A percentile compares a stretch with the other conserved stretches of the same genome.
phyloP scores from a whole-genome alignment of 2,888 invertebrate species.

The Mimachlamys varia region DNA sequence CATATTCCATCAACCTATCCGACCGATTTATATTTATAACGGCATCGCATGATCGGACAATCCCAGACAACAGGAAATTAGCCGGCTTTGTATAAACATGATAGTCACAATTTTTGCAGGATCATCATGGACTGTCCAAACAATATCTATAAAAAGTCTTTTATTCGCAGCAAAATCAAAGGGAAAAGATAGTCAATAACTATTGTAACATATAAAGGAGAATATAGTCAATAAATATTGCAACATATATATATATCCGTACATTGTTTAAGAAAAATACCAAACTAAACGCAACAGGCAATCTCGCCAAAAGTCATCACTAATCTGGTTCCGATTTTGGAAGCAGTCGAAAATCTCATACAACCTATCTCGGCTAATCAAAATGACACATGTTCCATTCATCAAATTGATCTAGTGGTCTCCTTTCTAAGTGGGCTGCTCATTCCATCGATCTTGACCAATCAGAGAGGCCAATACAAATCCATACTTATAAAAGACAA shows the following conservation, averaged over 20 bases:
- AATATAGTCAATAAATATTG: too few species aligned
- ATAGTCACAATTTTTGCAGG: neutral
- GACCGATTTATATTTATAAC: neutral
- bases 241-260: neutral
- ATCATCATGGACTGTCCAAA: neutral
- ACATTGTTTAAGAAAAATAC: neutral
- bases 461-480: slow-evolving; percentile 7
- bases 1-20: neutral
- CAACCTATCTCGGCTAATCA: slow-evolving; percentile 6
- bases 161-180: neutral
- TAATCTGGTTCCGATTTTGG: slow-evolving; percentile 4
- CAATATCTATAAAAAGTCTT: neutral
- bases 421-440: neutral
- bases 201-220: neutral
- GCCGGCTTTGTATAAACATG: neutral
- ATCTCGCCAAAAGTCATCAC: neutral
- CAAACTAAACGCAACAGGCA: neutral
- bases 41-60: neutral
- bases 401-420: slow-evolving; percentile 21
- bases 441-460: neutral
- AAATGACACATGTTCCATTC: slow-evolving; percentile 4
- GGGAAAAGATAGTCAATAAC: too few species aligned
- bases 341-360: neutral
- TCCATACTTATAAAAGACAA: slow-evolving; percentile 27
- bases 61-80: neutral